Evolutionary conservation across 2,113 vertebrate genomes (phyloP).

Genomic region (Cygnus atratus): DNA sequence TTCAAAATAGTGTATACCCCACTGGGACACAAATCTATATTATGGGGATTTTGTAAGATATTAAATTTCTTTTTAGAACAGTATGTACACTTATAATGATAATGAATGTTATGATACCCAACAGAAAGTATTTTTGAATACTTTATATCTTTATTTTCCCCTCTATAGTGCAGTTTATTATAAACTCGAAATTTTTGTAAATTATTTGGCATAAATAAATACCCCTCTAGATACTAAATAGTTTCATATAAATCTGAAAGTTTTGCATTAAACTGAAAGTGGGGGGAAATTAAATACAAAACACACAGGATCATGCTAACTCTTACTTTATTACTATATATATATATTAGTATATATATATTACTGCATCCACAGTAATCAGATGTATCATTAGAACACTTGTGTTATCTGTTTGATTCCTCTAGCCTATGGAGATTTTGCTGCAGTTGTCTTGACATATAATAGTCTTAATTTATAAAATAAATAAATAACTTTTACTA

Average conservation of each 20-base stretch:
- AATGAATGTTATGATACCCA: not conserved
- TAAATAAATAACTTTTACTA: not conserved
- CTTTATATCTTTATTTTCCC: not conserved
- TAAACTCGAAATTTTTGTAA: not conserved
- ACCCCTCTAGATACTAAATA: not conserved
- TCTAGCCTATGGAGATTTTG: not conserved
- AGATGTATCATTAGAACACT: not conserved
- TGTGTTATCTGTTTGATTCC: not conserved
- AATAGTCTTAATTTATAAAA: not conserved
- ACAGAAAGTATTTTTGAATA: not conserved
- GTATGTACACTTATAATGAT: not conserved
- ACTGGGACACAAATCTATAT: not conserved
- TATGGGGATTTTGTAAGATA: constrained; percentile 1
- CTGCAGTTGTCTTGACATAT: not conserved
- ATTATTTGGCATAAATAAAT: constrained; percentile 31
- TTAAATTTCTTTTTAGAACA: not conserved
- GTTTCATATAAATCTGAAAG: not conserved
- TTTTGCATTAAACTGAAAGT: not conserved
- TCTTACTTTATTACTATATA: not conserved
- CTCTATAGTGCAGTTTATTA: not conserved
- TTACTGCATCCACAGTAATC: not conserved
- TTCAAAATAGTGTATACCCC: not conserved
- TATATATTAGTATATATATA: not conserved
- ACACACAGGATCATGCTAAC: not conserved
- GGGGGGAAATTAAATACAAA: not conserved